Evolutionary conservation across 2,113 vertebrate genomes (phyloP).

Genomic region (Elaphurus davidianus): DNA sequence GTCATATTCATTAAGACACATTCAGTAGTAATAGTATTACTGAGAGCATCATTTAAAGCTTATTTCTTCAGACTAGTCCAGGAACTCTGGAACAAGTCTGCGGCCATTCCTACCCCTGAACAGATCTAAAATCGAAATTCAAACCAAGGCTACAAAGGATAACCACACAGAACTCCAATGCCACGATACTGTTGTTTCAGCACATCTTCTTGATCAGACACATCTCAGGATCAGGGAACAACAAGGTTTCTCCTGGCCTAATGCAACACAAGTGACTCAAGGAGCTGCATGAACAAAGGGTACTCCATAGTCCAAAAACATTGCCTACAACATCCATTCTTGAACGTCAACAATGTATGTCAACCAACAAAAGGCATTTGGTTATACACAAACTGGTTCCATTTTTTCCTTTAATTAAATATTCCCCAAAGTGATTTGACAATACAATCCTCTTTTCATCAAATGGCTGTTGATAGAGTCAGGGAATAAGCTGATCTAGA

Average conservation of each 20-base stretch:
- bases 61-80: neutral
- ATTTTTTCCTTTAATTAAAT: slow-evolving; percentile 10
- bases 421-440: neutral
- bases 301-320: neutral
- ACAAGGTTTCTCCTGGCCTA: neutral
- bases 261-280: neutral
- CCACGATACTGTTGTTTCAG: neutral
- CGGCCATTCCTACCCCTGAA: neutral
- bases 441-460: neutral
- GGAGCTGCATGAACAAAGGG: neutral
- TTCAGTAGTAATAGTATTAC: neutral
- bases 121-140: neutral
- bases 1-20: neutral
- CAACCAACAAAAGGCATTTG: neutral
- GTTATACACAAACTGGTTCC: neutral
- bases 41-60: neutral
- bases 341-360: neutral
- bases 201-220: neutral
- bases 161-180: neutral
- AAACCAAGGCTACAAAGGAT: neutral
- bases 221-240: neutral
- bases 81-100: slow-evolving; percentile 3
- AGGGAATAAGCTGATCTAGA: neutral
- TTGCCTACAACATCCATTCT: neutral
- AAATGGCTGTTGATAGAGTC: neutral